phyloP scores from a whole-genome alignment of 2,888 invertebrate genomes.

The Fissipunctia ypsillon region DNA sequence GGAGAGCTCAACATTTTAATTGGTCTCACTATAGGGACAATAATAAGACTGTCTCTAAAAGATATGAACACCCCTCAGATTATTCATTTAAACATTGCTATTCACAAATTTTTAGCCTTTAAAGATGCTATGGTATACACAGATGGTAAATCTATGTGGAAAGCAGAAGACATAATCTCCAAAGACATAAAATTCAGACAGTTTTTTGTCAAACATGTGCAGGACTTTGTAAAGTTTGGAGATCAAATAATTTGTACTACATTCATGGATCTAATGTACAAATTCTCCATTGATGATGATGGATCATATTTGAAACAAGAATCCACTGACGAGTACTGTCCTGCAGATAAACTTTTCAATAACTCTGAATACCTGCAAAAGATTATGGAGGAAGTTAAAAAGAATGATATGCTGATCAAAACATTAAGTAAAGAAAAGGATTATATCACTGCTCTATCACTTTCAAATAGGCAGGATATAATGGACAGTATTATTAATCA shows the following conservation, averaged over 20 bases:
- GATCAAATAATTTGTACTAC: slow-evolving; percentile 82
- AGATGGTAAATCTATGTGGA: slow-evolving; percentile 83
- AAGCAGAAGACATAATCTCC: slow-evolving; percentile 73
- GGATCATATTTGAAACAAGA: slow-evolving; percentile 68
- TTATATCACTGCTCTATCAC: slow-evolving; percentile 79
- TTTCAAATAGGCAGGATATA: slow-evolving; percentile 81
- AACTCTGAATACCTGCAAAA: slow-evolving; percentile 76
- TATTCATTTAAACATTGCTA: slow-evolving; percentile 80
- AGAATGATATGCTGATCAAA: slow-evolving; percentile 72
- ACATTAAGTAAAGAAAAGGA: slow-evolving; percentile 76
- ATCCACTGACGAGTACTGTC: slow-evolving; percentile 70
- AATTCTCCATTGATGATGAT: slow-evolving; percentile 74
- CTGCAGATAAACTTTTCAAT: slow-evolving; percentile 76
- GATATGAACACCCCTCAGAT: slow-evolving; percentile 65
- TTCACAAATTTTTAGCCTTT: slow-evolving; percentile 73
- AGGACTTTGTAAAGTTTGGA: slow-evolving; percentile 77
- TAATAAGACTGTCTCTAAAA: slow-evolving; percentile 74
- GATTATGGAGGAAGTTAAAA: slow-evolving; percentile 77
- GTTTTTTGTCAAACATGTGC: slow-evolving; percentile 76
- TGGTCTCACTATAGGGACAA: slow-evolving; percentile 78
- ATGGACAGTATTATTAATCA: slow-evolving; percentile 75
- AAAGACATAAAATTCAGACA: slow-evolving; percentile 73
- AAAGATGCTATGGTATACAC: slow-evolving; percentile 79
- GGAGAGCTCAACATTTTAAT: slow-evolving; percentile 72
- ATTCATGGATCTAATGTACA: slow-evolving; percentile 78